Evolutionary conservation across 1,140 invertebrate species (phyloP), one percentile per base, ranked within the genome.

Genomic region (Luehdorfia chinensis): DNA sequence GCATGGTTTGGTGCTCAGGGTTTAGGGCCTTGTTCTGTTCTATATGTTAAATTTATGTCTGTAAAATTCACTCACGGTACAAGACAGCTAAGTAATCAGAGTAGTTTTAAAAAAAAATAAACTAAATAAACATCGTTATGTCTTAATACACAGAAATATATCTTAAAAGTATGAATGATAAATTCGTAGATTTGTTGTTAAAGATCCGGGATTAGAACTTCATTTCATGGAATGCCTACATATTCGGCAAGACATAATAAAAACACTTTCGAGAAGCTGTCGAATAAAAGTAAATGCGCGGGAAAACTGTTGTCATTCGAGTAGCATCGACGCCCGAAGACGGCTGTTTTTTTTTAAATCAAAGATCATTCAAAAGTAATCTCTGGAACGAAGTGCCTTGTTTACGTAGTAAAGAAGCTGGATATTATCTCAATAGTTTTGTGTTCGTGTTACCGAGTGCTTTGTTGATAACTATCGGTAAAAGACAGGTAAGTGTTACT

Each of bases 261-360:
- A 27, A 47, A 49, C 33, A 52, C 59, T 55, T 55, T 51, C 59
- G 37, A 55, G 53, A 48, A 49, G 37, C 53, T 50, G 43, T 46
- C 44, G 41, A 58, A 65, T 61, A 62, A 58, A 66, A 55, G 52
- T 54, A 47, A 61, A 59, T 39, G 34, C 57, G 57, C 57, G 63
- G 52, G 60, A 64, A 70, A 70, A 48, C 47, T 32, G 45, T 12
- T 55, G 47, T 49, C 59, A 66, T 55, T 61, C 55, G 50, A 32
- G 34, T 53, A 50, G 50, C 34, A 53, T 43, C 41, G 19, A 21
- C 55, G 60, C 45, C 15, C 33, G 27, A 49, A 55, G 37, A 50
- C 46, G 47, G 55, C 55, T 56, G 52, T 43, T 47, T 27, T 47
- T 47, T 47, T 54, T 47, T 44, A 25, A 41, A 33, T 25, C 8